Evolutionary conservation across 2,888 invertebrate species (phyloP), one percentile per base, ranked within the genome.

Genomic region (Thecophora atra): DNA sequence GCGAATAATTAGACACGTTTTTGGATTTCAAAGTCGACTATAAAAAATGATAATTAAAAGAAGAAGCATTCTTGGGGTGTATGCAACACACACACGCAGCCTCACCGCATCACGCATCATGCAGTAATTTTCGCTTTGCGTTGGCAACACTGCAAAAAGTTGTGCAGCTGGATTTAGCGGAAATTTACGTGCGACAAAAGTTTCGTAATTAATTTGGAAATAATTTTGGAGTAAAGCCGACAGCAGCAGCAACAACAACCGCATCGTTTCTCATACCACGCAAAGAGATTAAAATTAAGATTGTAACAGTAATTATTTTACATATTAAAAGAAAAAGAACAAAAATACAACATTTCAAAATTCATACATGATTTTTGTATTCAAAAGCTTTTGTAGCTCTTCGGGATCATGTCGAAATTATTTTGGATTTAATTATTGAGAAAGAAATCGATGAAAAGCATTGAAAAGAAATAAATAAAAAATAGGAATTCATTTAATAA

Each of bases 1-100:
- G 58, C 68, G 47, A 58, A 58, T 58, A 69, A 69, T 69, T 47
- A 60, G 60, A 69, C 68, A 69, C 68, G 68, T 69, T 69, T 60
- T 47, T 26, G 37, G 64, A 51, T 13, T 66, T 7, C 19, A 52
- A 30, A 52, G 30, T 28, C 8, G n/a, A 24, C 3, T 24, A 17
- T 11, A 54, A 54, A 54, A 54, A 54, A n/a, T 54, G 21, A 54
- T 5, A 21, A 11, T 19, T 54, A n/a, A 54, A 54, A 8, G 30
- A 30, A 30, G 4, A 30, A 6, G 4, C 30, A 30, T 30, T 4
- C 8, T 6, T 30, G 30, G 4, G 8, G 4, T 6, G 30, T 30
- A 30, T 21, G 19, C 8, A n/a, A 54, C 8, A 54, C 8, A 11
- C 26, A 15, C 24, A 28, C 2, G 11, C 26, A 26, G 24, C 24